phyloP scores from a whole-genome alignment of 1,140 invertebrate genomes.

The Ectropis grisescens region DNA sequence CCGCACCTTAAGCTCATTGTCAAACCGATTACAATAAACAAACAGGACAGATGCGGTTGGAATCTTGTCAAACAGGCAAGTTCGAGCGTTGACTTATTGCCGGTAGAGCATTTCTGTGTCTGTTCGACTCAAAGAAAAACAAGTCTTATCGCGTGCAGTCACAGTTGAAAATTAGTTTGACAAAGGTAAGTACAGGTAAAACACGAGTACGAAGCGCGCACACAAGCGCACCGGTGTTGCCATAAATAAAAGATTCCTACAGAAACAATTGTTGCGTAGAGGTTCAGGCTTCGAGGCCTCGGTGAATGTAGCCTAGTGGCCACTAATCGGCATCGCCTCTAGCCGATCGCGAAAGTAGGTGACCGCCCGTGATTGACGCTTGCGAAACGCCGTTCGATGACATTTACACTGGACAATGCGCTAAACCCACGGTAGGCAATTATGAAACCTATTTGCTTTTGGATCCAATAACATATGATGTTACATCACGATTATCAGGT shows the following conservation, averaged over 20 bases:
- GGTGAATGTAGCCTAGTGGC: constrained; percentile 66
- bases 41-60: constrained; percentile 68
- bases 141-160: constrained; percentile 12
- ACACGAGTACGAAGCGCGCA: constrained; percentile 56
- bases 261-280: constrained; percentile 70
- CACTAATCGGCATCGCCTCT: constrained; percentile 63
- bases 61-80: constrained; percentile 69
- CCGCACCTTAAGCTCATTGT: constrained; percentile 70
- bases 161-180: constrained; percentile 17
- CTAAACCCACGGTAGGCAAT: constrained; percentile 39
- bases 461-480: background rate
- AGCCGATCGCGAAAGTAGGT: constrained; percentile 67
- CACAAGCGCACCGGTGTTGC: constrained; percentile 43
- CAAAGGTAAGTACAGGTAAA: constrained; percentile 43
- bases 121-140: constrained; percentile 12
- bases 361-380: constrained; percentile 65
- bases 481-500: too few species aligned
- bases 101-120: constrained; percentile 62
- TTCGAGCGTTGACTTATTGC: constrained; percentile 69
- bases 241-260: constrained; percentile 70
- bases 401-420: constrained; percentile 58
- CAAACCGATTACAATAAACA: constrained; percentile 70
- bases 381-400: constrained; percentile 65
- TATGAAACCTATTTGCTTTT: constrained; percentile 39
- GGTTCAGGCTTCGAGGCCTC: constrained; percentile 58